Evolutionary conservation across 2,888 invertebrate genomes (phyloP).

Genomic region (Cephus runcator): DNA sequence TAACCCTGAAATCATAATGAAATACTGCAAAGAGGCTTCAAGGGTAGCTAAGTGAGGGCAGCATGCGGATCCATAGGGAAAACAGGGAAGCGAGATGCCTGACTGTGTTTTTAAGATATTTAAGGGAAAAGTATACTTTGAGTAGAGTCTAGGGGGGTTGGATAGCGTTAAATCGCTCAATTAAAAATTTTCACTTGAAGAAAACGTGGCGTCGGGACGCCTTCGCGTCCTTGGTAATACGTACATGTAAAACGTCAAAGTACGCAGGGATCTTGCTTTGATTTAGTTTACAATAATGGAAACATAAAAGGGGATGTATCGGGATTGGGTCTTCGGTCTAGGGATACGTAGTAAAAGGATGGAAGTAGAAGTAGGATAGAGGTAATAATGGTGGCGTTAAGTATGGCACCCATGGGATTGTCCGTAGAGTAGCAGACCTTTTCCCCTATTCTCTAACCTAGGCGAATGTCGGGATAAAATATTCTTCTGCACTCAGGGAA

Average conservation of each 20-base stretch:
- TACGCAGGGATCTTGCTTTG: not conserved
- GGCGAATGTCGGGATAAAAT: not conserved
- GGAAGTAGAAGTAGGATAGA: not conserved
- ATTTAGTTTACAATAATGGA: not conserved
- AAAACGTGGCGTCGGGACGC: not conserved
- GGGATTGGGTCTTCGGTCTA: not conserved
- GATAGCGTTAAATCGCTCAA: not conserved
- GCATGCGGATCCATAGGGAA: not conserved
- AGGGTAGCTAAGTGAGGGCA: not conserved
- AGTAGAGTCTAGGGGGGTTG: not conserved
- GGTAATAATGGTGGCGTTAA: not conserved
- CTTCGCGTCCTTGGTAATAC: not conserved
- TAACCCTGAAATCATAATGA: not conserved
- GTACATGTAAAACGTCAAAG: not conserved
- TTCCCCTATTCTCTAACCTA: not conserved
- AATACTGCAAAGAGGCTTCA: not conserved
- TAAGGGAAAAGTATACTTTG: not conserved
- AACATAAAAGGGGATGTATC: not conserved
- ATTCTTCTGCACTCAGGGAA: constrained; percentile 44
- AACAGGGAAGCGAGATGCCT: not conserved
- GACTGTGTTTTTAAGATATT: not conserved
- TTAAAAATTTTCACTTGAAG: not conserved
- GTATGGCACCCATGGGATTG: not conserved
- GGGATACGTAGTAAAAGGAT: not conserved
- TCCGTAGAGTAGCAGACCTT: not conserved